Conservation (phyloP, 2,797 vertebrate species). For the Tadarida brasiliensis region DNA sequence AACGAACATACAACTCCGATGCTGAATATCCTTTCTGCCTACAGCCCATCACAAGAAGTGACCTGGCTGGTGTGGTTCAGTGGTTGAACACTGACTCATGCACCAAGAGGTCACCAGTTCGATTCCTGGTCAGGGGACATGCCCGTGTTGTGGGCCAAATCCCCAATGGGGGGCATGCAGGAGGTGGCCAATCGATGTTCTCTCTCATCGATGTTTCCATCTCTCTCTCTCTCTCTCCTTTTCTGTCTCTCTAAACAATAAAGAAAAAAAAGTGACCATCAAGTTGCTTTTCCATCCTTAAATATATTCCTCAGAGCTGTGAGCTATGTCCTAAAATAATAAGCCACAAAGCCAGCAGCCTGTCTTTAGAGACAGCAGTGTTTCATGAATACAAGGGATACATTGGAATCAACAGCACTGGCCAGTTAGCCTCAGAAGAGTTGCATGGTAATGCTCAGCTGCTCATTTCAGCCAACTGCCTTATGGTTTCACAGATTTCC, state of each 20-base stretch:
- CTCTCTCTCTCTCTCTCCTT: too few species aligned
- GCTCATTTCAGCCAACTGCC: not conserved
- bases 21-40: not conserved
- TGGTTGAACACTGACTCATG: too few species aligned
- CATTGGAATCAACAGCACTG: not conserved
- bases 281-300: slow-evolving; percentile 29
- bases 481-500: not conserved
- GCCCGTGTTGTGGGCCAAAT: too few species aligned
- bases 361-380: not conserved
- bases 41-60: not conserved
- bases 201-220: too few species aligned
- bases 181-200: too few species aligned
- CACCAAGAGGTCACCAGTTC: too few species aligned
- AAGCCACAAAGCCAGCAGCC: not conserved
- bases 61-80: not conserved
- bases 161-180: too few species aligned
- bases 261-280: not conserved
- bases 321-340: not conserved
- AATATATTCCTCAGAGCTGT: not conserved
- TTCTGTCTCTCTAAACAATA: too few species aligned
- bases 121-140: too few species aligned
- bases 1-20: not conserved
- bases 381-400: not conserved
- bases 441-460: not conserved
- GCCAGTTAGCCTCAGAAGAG: not conserved